Conservation (phyloP, 2,888 invertebrate species). For the Mylabris sibirica region DNA sequence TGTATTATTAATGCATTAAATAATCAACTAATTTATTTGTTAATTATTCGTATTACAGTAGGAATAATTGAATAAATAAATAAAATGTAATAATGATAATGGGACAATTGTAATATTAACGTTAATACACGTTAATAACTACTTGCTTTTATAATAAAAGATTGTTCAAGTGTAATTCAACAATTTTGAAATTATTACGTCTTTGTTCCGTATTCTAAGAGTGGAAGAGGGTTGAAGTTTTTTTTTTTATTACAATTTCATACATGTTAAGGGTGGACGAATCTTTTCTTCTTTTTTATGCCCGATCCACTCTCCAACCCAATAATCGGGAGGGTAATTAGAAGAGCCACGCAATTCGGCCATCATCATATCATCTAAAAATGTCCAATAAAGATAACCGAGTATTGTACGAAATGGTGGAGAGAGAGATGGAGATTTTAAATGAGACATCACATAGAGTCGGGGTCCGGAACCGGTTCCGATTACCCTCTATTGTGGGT, state of each 20-base stretch:
- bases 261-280: not conserved
- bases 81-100: constrained; percentile 20
- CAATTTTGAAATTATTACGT: constrained; percentile 26
- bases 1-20: constrained; percentile 30
- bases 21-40: constrained; percentile 32
- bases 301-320: not conserved
- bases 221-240: not conserved
- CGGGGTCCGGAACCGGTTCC: constrained; percentile 60
- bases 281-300: not conserved
- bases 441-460: constrained; percentile 57
- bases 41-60: constrained; percentile 21
- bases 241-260: not conserved
- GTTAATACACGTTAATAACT: constrained; percentile 5
- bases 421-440: constrained; percentile 50
- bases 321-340: constrained; percentile 46
- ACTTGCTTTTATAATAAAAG: not conserved
- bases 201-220: constrained; percentile 20
- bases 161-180: constrained; percentile 2
- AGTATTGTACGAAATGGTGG: constrained; percentile 14
- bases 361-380: constrained; percentile 44
- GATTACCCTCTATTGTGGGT: constrained; percentile 61
- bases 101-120: constrained; percentile 23
- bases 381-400: constrained; percentile 12
- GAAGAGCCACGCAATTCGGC: constrained; percentile 48
- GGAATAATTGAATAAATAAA: constrained; percentile 17